Conservation (phyloP, 1,140 invertebrate species). For the Dinoponera quadriceps region DNA sequence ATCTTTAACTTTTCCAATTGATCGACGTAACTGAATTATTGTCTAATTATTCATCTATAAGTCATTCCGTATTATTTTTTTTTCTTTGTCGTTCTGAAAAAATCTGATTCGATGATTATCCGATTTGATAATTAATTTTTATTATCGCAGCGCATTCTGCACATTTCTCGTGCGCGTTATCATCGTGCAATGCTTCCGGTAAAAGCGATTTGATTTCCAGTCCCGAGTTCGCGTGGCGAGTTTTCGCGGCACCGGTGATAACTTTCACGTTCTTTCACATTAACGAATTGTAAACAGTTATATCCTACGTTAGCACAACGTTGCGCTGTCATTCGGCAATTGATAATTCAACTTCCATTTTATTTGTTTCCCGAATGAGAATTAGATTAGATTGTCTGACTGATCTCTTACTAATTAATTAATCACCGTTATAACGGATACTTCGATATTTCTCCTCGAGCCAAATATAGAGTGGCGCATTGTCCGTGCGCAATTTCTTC, state of each 20-base stretch:
- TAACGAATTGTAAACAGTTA: constrained; percentile 45
- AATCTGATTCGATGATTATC: background rate
- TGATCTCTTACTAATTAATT: no score
- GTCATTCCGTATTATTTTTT: background rate
- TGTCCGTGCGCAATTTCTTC: background rate
- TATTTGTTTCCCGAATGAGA: no score
- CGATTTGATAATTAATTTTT: background rate
- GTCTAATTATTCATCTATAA: background rate
- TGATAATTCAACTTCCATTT: no score
- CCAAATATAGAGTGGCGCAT: no score
- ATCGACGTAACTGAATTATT: constrained; percentile 14
- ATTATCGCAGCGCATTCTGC: constrained; percentile 1
- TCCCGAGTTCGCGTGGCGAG: constrained; percentile 5
- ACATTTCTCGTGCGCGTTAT: constrained; percentile 28
- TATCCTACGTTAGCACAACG: constrained; percentile 37
- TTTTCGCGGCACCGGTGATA: constrained; percentile 47
- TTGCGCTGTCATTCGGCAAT: background rate
- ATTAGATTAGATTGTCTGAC: no score
- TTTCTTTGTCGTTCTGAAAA: background rate
- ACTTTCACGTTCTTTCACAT: constrained; percentile 44
- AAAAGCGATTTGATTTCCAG: constrained; percentile 53
- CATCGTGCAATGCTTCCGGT: constrained; percentile 38
- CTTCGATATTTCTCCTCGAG: no score
- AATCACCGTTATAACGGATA: no score
- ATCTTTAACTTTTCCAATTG: background rate